Evolutionary conservation across 2,113 vertebrate genomes (phyloP), one percentile per base, ranked within the genome.

Genomic region (Steatornis caripensis): DNA sequence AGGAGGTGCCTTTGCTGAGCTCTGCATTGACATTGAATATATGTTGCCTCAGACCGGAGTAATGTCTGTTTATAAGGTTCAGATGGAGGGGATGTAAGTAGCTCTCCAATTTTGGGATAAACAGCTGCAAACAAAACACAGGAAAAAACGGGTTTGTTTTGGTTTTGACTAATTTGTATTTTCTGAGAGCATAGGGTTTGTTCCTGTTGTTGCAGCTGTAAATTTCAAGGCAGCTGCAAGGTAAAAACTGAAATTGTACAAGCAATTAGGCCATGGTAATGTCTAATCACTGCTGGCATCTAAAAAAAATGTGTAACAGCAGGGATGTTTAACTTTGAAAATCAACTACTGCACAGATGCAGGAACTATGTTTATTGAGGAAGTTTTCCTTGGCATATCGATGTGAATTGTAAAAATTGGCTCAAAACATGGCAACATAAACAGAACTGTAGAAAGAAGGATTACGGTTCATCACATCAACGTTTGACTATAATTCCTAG

Each of bases 151-250:
- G 41, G 77, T 95, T 80, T 95, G 88, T 96, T 97, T 97, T 97
- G 77, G 2, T 96, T 93, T 92, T 93, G 72, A 71, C 70, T 84
- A 68, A 95, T 87, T 90, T 75, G 72, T 93, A 32, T 96, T 96
- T 92, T 57, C 76, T 81, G 76, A 90, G 81, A 93, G 22, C 88
- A 46, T 53, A 29, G 78, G 81, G 68, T 36, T 89, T 84, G 70
- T 89, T 92, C 84, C 66, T 97, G 90, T 96, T 95, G 69, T 93
- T 96, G 85, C 95, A 95, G 96, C 91, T 97, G 91, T 75, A 91
- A 95, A 87, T 95, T 90, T 92, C 89, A 89, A 93, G 77, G 66
- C 12, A 1, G 55, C 72, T 81, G 80, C 68, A 96, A 93, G 89
- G 94, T 96, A 95, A 91, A 89, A 90, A 53, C 72, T 53, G 45